Evolutionary conservation across 1,140 invertebrate species (phyloP).

Genomic region (Gryon sp.): DNA sequence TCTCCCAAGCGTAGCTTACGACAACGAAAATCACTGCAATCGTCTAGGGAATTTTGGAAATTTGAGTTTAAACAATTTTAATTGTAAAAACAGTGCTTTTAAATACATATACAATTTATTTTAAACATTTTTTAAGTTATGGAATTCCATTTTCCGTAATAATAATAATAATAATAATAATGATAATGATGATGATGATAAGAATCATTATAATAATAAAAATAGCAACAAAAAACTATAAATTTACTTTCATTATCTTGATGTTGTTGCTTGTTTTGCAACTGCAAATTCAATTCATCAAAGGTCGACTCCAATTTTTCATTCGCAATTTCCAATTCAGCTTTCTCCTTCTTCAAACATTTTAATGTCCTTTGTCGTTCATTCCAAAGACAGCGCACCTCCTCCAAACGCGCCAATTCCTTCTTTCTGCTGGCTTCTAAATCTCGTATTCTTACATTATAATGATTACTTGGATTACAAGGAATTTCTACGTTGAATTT

Average conservation of each 20-base stretch:
- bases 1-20: constrained; percentile 50
- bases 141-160: too few species aligned
- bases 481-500: background rate
- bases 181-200: too few species aligned
- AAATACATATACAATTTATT: too few species aligned
- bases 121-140: too few species aligned
- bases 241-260: too few species aligned
- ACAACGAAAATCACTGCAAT: constrained; percentile 64
- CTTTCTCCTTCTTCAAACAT: constrained; percentile 14
- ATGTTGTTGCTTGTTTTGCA: constrained; percentile 17
- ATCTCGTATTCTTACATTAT: constrained; percentile 66
- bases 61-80: too few species aligned
- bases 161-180: too few species aligned
- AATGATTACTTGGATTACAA: constrained; percentile 66
- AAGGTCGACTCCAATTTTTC: constrained; percentile 9
- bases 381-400: constrained; percentile 61
- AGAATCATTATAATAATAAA: too few species aligned
- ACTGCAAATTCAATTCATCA: background rate
- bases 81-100: too few species aligned
- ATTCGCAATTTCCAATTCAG: background rate
- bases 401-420: constrained; percentile 59
- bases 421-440: constrained; percentile 69
- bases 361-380: constrained; percentile 63
- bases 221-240: too few species aligned
- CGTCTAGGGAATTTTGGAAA: constrained; percentile 36